Conservation (phyloP, 2,888 invertebrate species). For the Hypercompe scribonia region DNA sequence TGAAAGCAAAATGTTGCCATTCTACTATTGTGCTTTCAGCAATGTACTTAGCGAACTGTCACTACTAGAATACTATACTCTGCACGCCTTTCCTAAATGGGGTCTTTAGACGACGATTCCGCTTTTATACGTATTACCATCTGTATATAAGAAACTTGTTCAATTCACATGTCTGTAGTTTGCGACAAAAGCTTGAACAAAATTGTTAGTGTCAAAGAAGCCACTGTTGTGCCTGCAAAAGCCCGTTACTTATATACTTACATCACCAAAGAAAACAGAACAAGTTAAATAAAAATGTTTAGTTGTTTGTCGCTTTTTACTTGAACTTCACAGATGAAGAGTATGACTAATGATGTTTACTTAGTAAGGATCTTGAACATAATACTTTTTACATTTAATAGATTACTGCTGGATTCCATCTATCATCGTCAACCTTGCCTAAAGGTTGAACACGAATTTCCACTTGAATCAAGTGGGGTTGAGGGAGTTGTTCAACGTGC, state of each 20-base stretch:
- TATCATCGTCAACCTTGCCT: constrained; percentile 14
- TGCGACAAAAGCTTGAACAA: constrained; percentile 43
- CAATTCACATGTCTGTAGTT: constrained; percentile 51
- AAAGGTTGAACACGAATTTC: constrained; percentile 10
- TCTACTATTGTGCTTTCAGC: constrained; percentile 39
- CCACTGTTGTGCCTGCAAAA: constrained; percentile 31
- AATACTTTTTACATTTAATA: constrained; percentile 14
- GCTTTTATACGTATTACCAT: constrained; percentile 42
- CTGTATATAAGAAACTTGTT: constrained; percentile 48
- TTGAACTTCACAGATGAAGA: constrained; percentile 5
- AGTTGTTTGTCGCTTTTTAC: constrained; percentile 19
- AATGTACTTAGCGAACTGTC: constrained; percentile 44
- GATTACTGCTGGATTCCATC: constrained; percentile 12
- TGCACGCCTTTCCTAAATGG: constrained; percentile 38
- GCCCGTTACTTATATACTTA: constrained; percentile 28
- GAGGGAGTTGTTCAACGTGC: constrained; percentile 3
- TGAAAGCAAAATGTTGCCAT: constrained; percentile 33
- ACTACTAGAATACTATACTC: constrained; percentile 35
- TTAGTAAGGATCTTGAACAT: background rate
- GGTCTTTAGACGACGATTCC: constrained; percentile 36
- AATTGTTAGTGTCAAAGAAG: constrained; percentile 42
- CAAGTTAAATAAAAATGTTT: constrained; percentile 28
- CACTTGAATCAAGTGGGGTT: constrained; percentile 11
- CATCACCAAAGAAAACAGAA: constrained; percentile 40
- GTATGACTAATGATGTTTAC: constrained; percentile 14